Evolutionary conservation across 2,888 invertebrate species (phyloP), one percentile per base, ranked within the genome.

Genomic region (Drosophila anceps): DNA sequence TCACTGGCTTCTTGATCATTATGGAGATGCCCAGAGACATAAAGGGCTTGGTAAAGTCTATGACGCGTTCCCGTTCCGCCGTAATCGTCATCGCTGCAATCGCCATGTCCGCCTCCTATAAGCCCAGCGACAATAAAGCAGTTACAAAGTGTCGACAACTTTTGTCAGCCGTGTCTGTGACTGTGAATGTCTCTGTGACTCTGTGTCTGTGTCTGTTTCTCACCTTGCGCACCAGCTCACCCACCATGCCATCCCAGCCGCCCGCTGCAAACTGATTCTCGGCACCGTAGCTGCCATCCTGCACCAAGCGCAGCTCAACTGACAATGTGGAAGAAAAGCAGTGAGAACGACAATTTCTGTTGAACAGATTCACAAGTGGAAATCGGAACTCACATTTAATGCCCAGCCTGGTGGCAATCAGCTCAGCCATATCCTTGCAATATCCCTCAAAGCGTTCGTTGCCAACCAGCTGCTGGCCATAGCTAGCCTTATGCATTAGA

Each of bases 11-110:
- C 93, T 97, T 97, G 90, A 98, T 97, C 96, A 98, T 98, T 80
- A 99, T 97, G 83, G 98, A 98, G 91, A 98, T 98, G 63, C 98
- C 98, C 68, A 99, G 95, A 6, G 98, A 97, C 96, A 99, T 97
- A 94, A 98, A 99, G 2, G 99, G 98, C 93, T 99, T 99, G 90
- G 97, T 98, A 93, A 99, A 99, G 93, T 99, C 99, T 82, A 99
- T 98, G 70, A 98, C 98, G 70, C 96, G 95, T 93, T 99, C 98
- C 41, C 99, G 94, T 91, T 97, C 98, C 15, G 97, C 96, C 15
- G 98, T 98, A 88, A 99, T 98, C 18, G 98, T 98, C 94, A 99
- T 95, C 24, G 98, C 97, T 13, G 98, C 98, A 62, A 99, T 96
- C 2, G 98, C 98, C 90, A 99, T 95, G 92, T 99, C 98, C 13